These are phyloP conservation scores for Lissocephala sabroskyi DNA, from an alignment of 2,888 invertebrate genomes.

Conservation along the genomic window DNA sequence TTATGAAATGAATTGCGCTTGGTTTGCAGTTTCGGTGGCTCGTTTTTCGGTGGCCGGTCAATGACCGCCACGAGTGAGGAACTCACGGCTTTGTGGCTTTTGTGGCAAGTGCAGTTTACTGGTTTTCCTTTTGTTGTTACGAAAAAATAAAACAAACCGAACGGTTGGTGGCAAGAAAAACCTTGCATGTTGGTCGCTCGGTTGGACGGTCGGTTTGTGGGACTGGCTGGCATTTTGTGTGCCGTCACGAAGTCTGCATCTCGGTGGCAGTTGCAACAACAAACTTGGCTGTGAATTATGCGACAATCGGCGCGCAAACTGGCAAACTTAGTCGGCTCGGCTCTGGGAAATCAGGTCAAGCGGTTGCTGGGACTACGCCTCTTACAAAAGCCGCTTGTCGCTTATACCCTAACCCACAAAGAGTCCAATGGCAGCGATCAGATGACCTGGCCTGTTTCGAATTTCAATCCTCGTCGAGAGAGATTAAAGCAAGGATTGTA, in stretches of 20 bases:
- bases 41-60: constrained; percentile 3
- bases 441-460: too few species aligned
- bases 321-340: neutral
- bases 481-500: too few species aligned
- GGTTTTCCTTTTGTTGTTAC: constrained; percentile 38
- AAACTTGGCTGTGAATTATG: neutral
- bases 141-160: too few species aligned
- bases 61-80: constrained; percentile 1
- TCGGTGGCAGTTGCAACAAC: too few species aligned
- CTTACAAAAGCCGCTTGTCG: neutral
- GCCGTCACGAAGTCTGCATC: constrained; percentile 49
- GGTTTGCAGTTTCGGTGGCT: neutral
- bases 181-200: constrained; percentile 36
- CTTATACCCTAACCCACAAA: neutral
- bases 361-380: constrained; percentile 8
- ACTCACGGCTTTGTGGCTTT: constrained; percentile 7
- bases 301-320: neutral
- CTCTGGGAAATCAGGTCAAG: constrained; percentile 40
- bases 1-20: constrained; percentile 48
- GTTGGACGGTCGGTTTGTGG: constrained; percentile 6
- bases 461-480: too few species aligned
- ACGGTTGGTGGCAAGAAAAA: constrained; percentile 10
- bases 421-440: too few species aligned
- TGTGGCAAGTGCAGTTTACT: constrained; percentile 58
- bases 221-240: constrained; percentile 36